Evolutionary conservation across 2,797 vertebrate species (phyloP).

Genomic region (Helicolenus hilgendorfi): DNA sequence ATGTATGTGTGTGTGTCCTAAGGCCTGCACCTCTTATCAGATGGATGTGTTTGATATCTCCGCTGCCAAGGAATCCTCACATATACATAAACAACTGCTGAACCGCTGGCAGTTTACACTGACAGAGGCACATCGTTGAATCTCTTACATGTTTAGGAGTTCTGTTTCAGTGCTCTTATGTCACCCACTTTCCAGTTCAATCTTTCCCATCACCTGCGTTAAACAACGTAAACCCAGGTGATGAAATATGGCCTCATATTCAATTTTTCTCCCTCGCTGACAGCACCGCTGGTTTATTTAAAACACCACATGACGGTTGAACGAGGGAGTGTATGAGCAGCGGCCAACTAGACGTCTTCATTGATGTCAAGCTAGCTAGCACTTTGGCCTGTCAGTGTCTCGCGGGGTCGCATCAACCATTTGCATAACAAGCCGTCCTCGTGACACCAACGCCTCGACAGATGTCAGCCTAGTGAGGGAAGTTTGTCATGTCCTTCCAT

Average conservation of each 20-base stretch:
- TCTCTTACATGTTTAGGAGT: conserved; percentile 74
- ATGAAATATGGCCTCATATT: conserved; percentile 48
- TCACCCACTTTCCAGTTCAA: conserved; percentile 26
- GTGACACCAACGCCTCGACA: conserved; percentile 70
- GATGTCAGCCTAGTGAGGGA: conserved; percentile 67
- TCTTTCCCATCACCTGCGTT: conserved; percentile 23
- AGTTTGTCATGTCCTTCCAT: conserved; percentile 40
- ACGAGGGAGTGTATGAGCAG: not conserved
- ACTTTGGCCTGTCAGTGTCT: conserved; percentile 61
- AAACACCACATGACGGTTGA: conserved; percentile 19
- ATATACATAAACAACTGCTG: conserved; percentile 82
- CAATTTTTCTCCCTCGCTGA: conserved; percentile 29
- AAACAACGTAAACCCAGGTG: conserved; percentile 26
- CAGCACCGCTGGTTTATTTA: conserved; percentile 20
- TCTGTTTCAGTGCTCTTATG: conserved; percentile 70
- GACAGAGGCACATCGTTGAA: conserved; percentile 23
- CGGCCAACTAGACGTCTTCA: conserved; percentile 39
- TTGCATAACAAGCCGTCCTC: conserved; percentile 80
- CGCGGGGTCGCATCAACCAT: conserved; percentile 47
- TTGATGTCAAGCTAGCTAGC: conserved; percentile 51
- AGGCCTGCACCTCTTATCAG: conserved; percentile 85
- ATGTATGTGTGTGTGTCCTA: conserved; percentile 47
- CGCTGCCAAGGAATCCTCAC: conserved; percentile 81
- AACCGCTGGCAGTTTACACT: not conserved
- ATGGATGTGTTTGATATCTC: conserved; percentile 89